Base-by-base conservation (phyloP, 2,888 invertebrate species). In the Suillia variegata region DNA sequence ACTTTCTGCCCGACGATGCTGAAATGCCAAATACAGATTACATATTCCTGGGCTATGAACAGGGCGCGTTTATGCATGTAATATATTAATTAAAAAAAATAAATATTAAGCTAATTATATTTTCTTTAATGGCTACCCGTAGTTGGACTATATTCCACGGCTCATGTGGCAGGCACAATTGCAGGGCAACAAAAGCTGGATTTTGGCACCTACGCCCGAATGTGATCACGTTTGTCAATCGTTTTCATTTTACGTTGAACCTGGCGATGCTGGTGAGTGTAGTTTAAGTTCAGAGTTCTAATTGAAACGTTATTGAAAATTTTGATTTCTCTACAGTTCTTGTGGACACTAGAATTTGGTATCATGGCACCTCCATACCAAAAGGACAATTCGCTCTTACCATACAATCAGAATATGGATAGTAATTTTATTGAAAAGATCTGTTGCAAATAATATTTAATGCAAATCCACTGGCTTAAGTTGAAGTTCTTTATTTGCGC, bases 131-230 rank as follows among this genome's bases (percentile, higher is more conserved):
- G n/a, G n/a, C n/a, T n/a, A n/a, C n/a, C n/a, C n/a, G 1, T 79
- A 95, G 95, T 83, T 96, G 78, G 96, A 96, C 82, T 94, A 93
- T 77, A 96, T 96, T 67, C 89, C 91, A 68, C 87, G 95, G 62
- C 85, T 96, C 26, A 94, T 95, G 87, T 96, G 96, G 96, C 96
- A 96, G 83, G 95, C 94, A 2, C 95, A 96, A 83, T 85, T 96
- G 15, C 85, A 86, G 68, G 96, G 96, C 1, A 88, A 87, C 70
- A 96, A 96, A 83, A 89, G 86, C 12, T 96, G 96, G 96, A 84
- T 85, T 18, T 82, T 96, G 33, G 87, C 90, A 13, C 95, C 96
- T 0, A 90, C 93, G 1, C 92, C 94, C 0, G 95, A 95, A 83
- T 94, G 94, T 83, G 92, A 94, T 79, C 79, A 87, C 73, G 78